Evolutionary conservation across 2,888 invertebrate species (phyloP), one percentile per base, ranked within the genome.

Genomic region (Mamestra brassicae): DNA sequence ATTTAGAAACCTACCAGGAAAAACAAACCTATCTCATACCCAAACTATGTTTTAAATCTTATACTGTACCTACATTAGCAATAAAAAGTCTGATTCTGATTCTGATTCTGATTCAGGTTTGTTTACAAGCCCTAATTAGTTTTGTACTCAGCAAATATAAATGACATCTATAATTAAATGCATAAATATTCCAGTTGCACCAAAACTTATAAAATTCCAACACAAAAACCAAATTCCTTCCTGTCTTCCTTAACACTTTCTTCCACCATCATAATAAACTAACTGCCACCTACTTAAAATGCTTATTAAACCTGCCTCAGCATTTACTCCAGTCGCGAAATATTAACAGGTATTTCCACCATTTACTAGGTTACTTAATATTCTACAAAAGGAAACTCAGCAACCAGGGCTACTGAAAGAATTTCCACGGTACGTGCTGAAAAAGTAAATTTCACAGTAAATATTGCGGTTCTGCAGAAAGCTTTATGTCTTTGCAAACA

Each of bases 401-500:
- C 66, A 81, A 72, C 54, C 74, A 70, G 50, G 60, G 74, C 60
- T 45, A 61, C 57, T 68, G 71, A 75, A 72, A 74, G 61, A 84
- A 74, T 70, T 73, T 75, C 36, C 50, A 57, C 74, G 42, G 67
- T 42, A 74, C 76, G 83, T 82, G 71, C 69, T 67, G 63, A 83
- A 84, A 83, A 64, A 74, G 64, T 63, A 76, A 85, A 85, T 81
- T 73, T 63, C 63, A 69, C 62, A 60, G 72, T 71, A 74, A 71
- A 85, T 78, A 84, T 76, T 76, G 68, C 47, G 65, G 34, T 54
- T 36, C 26, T 3, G 2, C 34, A 58, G 72, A 71, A 84, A 78
- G 62, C 68, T 73, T 83, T 78, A 71, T 71, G 52, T 72, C 77
- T 73, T 78, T 10, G 70, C 60, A 75, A 82, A 74, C 58, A 75